Conservation (phyloP, 2,888 invertebrate genomes). For the Rhagium mordax region DNA sequence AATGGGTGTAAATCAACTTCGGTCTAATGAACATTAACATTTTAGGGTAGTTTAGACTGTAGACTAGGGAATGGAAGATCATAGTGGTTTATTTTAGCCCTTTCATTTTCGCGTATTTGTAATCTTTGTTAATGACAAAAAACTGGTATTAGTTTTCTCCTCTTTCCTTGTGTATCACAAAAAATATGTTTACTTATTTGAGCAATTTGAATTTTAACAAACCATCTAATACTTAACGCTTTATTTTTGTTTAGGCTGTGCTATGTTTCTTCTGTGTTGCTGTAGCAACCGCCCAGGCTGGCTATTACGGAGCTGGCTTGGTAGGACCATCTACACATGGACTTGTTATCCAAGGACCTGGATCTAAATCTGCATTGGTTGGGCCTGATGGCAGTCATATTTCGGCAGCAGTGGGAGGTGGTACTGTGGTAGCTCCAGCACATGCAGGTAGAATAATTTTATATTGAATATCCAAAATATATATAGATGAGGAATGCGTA, state of each 20-base stretch:
- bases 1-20: too few species aligned
- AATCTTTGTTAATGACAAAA: too few species aligned
- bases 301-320: conserved; percentile 49
- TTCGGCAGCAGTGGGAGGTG: conserved; percentile 67
- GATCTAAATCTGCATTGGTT: conserved; percentile 54
- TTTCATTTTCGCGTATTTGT: too few species aligned
- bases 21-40: too few species aligned
- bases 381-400: conserved; percentile 68
- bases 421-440: conserved; percentile 66
- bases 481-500: background rate
- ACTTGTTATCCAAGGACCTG: conserved; percentile 57
- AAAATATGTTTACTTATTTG: too few species aligned
- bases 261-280: conserved; percentile 42
- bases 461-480: background rate
- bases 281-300: conserved; percentile 47
- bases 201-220: too few species aligned
- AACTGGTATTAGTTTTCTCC: too few species aligned
- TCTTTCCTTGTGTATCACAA: too few species aligned
- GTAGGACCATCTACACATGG: conserved; percentile 58
- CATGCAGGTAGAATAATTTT: conserved; percentile 48
- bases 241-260: conserved; percentile 19
- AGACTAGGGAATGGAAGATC: too few species aligned
- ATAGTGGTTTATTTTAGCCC: too few species aligned
- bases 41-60: too few species aligned
- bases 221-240: too few species aligned